Evolutionary conservation across 2,888 invertebrate species (phyloP).

Genomic region (Melinaea marsaeus): DNA sequence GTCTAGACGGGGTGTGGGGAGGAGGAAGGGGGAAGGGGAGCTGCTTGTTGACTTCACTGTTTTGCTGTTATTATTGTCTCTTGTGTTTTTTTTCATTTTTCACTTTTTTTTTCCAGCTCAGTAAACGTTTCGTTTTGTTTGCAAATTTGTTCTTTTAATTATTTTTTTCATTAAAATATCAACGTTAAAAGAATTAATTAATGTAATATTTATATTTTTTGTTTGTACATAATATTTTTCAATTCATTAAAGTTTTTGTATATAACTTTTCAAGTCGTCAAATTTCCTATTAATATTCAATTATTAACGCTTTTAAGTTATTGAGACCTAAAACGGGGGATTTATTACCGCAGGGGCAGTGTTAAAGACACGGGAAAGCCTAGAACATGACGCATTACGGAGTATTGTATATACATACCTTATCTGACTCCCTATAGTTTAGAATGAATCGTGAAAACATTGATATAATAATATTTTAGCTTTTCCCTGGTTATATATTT

Average conservation of each 20-base stretch:
- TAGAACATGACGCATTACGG: slow-evolving; percentile 18
- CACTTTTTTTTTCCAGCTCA: slow-evolving; percentile 19
- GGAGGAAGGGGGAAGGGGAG: slow-evolving; percentile 23
- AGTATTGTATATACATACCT: slow-evolving; percentile 10
- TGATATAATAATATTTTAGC: neutral
- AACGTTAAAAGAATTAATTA: slow-evolving; percentile 7
- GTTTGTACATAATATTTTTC: too few relatives aligned
- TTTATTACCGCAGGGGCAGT: slow-evolving; percentile 5
- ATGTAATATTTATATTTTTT: neutral
- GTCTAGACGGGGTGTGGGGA: slow-evolving; percentile 49
- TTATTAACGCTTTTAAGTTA: slow-evolving; percentile 11
- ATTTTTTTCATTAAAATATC: neutral
- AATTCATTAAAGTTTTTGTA: neutral
- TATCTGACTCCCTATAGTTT: too few relatives aligned
- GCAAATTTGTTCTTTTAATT: neutral
- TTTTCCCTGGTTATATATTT: too few relatives aligned
- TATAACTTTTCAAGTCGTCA: neutral
- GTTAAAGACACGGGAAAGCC: slow-evolving; percentile 16
- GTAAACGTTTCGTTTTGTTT: slow-evolving; percentile 22
- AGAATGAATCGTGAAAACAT: neutral
- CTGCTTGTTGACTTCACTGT: slow-evolving; percentile 28
- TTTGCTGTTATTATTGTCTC: slow-evolving; percentile 31
- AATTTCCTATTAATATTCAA: too few relatives aligned
- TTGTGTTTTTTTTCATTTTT: slow-evolving; percentile 27
- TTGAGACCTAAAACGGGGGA: slow-evolving; percentile 7